These are phyloP conservation scores for Aromia moschata DNA, from an alignment of 2,888 invertebrate species.

Conservation along the genomic window DNA sequence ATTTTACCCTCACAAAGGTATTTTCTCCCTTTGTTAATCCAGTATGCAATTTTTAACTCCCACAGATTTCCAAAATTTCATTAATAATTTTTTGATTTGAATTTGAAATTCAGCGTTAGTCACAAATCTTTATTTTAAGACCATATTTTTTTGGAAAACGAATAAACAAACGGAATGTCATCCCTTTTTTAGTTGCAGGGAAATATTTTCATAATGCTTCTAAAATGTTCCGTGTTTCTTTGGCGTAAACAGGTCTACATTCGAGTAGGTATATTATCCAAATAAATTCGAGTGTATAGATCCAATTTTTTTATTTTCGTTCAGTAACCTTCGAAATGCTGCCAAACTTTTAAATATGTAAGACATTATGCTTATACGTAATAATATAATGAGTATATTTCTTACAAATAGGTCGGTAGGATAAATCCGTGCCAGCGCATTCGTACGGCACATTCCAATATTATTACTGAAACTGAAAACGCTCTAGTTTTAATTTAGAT, in stretches of 20 bases:
- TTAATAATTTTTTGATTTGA: no score
- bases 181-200: no score
- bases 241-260: conserved; percentile 7
- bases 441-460: conserved; percentile 16
- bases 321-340: conserved; percentile 36
- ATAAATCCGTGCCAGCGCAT: conserved; percentile 16
- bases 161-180: no score
- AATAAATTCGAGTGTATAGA: conserved; percentile 16
- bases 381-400: conserved; percentile 24
- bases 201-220: no score
- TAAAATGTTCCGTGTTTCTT: no score
- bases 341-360: conserved; percentile 45
- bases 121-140: no score
- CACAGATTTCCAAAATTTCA: no score
- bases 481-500: background rate
- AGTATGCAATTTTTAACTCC: no score
- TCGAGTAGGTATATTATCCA: conserved; percentile 11
- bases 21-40: background rate
- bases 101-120: no score
- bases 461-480: conserved; percentile 8
- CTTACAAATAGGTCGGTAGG: conserved; percentile 21
- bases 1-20: background rate
- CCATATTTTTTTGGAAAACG: no score
- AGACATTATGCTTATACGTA: conserved; percentile 37
- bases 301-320: conserved; percentile 24